Conservation (phyloP, 2,888 invertebrate genomes). For the Lepetodrilus schrolli region DNA sequence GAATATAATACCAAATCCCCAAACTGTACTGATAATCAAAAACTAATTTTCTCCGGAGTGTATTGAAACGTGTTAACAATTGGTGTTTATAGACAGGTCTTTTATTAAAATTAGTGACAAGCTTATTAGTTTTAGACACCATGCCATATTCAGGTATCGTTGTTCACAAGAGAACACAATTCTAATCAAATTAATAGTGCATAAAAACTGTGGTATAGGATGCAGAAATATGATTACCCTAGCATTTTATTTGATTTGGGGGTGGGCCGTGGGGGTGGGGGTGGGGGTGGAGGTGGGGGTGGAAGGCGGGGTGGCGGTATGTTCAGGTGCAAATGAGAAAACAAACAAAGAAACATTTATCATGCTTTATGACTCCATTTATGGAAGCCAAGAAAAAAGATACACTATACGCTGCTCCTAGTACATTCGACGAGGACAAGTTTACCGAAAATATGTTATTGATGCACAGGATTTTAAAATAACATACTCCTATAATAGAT, state of each 20-base stretch:
- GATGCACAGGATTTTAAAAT: no score
- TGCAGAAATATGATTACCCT: slow-evolving; percentile 6
- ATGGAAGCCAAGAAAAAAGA: not conserved
- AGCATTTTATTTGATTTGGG: slow-evolving; percentile 15
- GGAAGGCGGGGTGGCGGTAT: not conserved
- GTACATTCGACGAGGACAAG: no score
- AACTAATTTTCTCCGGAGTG: not conserved
- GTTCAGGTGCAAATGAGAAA: not conserved
- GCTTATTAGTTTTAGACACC: not conserved
- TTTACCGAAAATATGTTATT: no score
- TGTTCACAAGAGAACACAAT: no score
- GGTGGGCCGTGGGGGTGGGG: no score
- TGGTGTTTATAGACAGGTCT: not conserved
- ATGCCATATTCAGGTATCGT: not conserved
- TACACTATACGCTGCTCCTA: not conserved
- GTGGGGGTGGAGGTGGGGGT: no score
- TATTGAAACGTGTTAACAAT: not conserved
- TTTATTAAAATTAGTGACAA: slow-evolving; percentile 5
- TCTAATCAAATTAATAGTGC: not conserved
- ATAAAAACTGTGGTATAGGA: not conserved
- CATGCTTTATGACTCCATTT: not conserved
- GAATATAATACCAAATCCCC: not conserved
- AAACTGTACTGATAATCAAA: not conserved
- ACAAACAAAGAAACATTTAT: not conserved
- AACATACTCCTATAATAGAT: no score